Percentiles rank a stretch among this genome's conserved stretches.
Evolutionary conservation across 2,888 invertebrate genomes (phyloP).

Genomic region (Eremobia ochroleuca): DNA sequence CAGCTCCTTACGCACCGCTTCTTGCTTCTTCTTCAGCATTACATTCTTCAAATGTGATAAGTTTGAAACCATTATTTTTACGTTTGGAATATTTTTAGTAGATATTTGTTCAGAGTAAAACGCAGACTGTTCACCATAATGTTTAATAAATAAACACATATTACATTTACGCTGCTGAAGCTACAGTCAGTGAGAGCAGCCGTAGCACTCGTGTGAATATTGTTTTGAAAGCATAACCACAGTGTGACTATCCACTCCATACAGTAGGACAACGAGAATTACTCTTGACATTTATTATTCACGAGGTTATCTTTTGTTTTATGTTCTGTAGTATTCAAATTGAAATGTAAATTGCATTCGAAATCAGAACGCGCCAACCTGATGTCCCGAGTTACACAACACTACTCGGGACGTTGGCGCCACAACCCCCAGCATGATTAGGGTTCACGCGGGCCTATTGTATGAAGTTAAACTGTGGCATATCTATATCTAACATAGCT

Average conservation of each 20-base stretch:
- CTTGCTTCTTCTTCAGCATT: not conserved
- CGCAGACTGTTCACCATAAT: conserved; percentile 74
- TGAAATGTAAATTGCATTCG: not conserved
- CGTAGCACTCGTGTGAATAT: conserved; percentile 74
- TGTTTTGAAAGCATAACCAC: conserved; percentile 66
- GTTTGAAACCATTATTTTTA: not conserved
- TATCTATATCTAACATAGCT: conserved; percentile 66
- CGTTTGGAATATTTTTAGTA: not conserved
- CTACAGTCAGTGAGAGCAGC: conserved; percentile 81
- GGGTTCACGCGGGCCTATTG: conserved; percentile 29
- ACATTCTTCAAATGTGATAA: not conserved
- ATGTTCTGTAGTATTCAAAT: not conserved
- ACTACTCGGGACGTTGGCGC: not conserved
- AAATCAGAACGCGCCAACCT: not conserved
- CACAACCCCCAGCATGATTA: not conserved
- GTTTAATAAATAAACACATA: conserved; percentile 88
- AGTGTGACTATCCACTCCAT: conserved; percentile 36
- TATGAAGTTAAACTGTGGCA: conserved; percentile 49
- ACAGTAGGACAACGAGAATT: conserved; percentile 37
- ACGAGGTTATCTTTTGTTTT: not conserved
- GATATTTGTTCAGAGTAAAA: not conserved
- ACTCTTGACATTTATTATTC: not conserved
- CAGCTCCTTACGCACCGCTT: not conserved
- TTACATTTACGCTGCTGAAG: conserved; percentile 85
- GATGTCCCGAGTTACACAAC: not conserved